Evolutionary conservation across 2,888 invertebrate genomes (phyloP).

Genomic region (Dichetophora obliterata): DNA sequence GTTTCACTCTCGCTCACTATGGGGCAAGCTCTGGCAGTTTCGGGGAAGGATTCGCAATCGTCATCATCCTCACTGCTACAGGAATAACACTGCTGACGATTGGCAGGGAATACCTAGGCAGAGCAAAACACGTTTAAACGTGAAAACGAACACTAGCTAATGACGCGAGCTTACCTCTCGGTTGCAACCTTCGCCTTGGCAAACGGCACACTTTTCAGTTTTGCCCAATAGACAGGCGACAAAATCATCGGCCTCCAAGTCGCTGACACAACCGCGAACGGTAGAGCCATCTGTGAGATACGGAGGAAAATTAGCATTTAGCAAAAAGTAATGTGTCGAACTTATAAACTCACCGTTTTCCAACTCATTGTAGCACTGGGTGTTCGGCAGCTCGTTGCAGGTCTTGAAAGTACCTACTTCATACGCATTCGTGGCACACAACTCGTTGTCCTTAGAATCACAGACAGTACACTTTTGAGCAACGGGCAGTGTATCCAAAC

Average conservation of each 20-base stretch:
- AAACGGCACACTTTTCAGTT: constrained; percentile 56
- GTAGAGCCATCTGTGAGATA: constrained; percentile 59
- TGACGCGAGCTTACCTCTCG: constrained; percentile 54
- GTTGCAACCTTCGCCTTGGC: constrained; percentile 60
- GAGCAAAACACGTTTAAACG: neutral
- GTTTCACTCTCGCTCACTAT: constrained; percentile 54
- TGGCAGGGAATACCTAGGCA: constrained; percentile 59
- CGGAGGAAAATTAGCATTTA: neutral
- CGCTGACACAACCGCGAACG: constrained; percentile 59
- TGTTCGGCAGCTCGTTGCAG: constrained; percentile 59
- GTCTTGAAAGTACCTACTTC: constrained; percentile 50
- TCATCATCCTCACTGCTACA: constrained; percentile 59
- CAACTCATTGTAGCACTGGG: constrained; percentile 58
- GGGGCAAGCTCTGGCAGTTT: constrained; percentile 50
- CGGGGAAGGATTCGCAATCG: constrained; percentile 59
- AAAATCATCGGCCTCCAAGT: constrained; percentile 55
- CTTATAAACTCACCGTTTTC: constrained; percentile 45
- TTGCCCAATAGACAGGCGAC: constrained; percentile 58
- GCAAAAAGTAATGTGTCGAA: neutral
- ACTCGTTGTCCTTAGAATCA: constrained; percentile 54
- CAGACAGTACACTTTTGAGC: constrained; percentile 58
- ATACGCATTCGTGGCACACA: constrained; percentile 57
- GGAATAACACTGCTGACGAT: constrained; percentile 60
- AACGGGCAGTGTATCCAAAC: constrained; percentile 44
- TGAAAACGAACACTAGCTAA: neutral